Conservation (phyloP, 2,113 vertebrate species). For the Rhinichthys klamathensis region DNA sequence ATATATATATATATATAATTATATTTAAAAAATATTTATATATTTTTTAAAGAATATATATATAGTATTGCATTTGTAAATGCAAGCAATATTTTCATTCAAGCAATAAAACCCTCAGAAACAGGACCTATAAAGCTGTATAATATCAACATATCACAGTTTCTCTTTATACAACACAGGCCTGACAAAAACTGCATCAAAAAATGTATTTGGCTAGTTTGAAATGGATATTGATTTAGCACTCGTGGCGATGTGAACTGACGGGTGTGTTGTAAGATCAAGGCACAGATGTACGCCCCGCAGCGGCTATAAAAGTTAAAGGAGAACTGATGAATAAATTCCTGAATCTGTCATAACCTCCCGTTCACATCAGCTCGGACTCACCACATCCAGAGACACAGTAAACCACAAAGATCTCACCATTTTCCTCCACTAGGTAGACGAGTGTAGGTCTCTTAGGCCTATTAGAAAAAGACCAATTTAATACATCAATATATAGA, state of each 20-base stretch:
- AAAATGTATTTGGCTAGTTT: slow-evolving; percentile 11
- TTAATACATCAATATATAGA: background rate
- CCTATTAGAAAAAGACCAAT: background rate
- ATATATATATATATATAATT: too few species aligned
- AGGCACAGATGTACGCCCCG: slow-evolving; percentile 37
- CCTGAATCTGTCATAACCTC: slow-evolving; percentile 28
- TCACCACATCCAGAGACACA: background rate
- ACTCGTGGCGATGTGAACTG: slow-evolving; percentile 31
- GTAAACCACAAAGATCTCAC: background rate
- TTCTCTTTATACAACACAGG: background rate
- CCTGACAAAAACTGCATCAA: background rate
- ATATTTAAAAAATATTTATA: too few species aligned
- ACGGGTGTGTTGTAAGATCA: slow-evolving; percentile 47
- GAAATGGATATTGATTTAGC: slow-evolving; percentile 40
- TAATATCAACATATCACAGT: background rate
- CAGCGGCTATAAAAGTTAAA: slow-evolving; percentile 31
- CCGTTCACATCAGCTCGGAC: background rate
- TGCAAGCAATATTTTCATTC: background rate
- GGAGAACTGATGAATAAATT: slow-evolving; percentile 43
- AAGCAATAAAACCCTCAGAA: background rate
- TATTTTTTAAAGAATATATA: too few species aligned
- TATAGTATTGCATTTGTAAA: background rate
- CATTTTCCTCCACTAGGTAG: background rate
- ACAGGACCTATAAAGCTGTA: background rate
- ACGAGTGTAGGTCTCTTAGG: background rate